Evolutionary conservation across 2,113 vertebrate genomes (phyloP), one percentile per base, ranked within the genome.

Genomic region (Otis tarda): DNA sequence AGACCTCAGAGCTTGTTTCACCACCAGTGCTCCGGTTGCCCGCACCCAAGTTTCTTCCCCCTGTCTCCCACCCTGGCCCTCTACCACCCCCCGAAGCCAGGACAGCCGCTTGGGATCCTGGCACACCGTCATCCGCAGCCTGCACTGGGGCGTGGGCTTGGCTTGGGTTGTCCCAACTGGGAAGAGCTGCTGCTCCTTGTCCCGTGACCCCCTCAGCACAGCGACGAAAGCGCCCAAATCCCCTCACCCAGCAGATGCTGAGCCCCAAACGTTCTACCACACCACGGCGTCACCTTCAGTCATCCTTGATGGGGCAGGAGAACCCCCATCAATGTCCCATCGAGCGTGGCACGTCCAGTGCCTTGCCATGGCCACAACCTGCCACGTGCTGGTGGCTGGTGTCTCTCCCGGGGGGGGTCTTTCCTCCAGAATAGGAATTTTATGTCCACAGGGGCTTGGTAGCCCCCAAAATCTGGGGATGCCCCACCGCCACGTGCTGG

Each of bases 271-370:
- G 59, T 50, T 16, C 35, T 57, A 31, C 43, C n/a, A 2, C 14
- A 31, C 24, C 59, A 5, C 1, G 2, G 41, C 56, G 41, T 49
- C 30, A 4, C 63, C 27, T 31, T 14, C 1, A 2, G 28, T 22
- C 33, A 35, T 6, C 63, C 45, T 20, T 10, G 37, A 9, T 17
- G 53, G 70, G 55, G 25, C 53, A 35, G 45, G 25, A 59, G 55
- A 15, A 76, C 24, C 35, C 35, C 10, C 43, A 13, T 24, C 4
- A 6, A 10, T 45, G 30, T 16, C 52, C 35, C 59, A 14, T 4
- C 0, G 8, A 39, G 10, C 0, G 0, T 23, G 41, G 50, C 23
- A 47, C 8, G 0, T 16, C n/a, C 70, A 28, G 21, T 16, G 31
- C 31, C 37, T 63, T 35, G 56, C 67, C 12, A 7, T 2, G 16